These are phyloP conservation scores for Halcyon leucocephala DNA, from an alignment of 2,797 vertebrate genomes.

Conservation along the genomic window DNA sequence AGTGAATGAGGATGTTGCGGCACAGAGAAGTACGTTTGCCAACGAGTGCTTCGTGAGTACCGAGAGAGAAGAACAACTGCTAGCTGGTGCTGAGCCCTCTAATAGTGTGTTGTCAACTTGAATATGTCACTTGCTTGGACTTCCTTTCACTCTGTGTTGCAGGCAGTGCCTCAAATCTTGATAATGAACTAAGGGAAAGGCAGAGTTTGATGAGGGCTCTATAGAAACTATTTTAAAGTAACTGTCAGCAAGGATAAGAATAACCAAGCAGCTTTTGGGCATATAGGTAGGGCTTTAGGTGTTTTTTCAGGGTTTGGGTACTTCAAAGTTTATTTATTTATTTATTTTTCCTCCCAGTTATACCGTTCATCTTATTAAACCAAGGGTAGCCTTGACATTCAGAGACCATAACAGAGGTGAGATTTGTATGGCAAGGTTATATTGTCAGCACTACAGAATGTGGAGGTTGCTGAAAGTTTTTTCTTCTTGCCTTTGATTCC, in stretches of 20 bases:
- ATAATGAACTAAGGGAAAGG: neutral
- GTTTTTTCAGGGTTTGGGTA: neutral
- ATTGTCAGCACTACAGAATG: neutral
- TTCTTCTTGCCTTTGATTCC: neutral
- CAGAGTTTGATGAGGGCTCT: neutral
- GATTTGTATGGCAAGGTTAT: neutral
- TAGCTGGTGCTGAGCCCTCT: neutral
- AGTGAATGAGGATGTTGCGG: neutral
- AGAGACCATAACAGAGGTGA: neutral
- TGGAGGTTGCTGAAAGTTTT: fast-evolving
- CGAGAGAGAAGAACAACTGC: neutral
- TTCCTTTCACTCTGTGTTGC: neutral
- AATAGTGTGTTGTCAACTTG: neutral
- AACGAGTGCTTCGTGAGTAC: neutral
- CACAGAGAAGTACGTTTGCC: neutral
- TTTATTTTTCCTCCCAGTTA: neutral
- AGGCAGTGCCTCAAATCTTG: neutral
- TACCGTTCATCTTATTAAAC: neutral
- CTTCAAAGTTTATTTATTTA: neutral
- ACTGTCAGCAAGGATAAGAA: neutral
- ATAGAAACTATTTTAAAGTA: neutral
- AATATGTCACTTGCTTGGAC: neutral
- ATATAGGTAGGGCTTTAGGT: fast-evolving
- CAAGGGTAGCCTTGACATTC: neutral
- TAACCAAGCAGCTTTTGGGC: neutral